phyloP scores from a whole-genome alignment of 2,113 vertebrate genomes.

The Lampris incognitus region DNA sequence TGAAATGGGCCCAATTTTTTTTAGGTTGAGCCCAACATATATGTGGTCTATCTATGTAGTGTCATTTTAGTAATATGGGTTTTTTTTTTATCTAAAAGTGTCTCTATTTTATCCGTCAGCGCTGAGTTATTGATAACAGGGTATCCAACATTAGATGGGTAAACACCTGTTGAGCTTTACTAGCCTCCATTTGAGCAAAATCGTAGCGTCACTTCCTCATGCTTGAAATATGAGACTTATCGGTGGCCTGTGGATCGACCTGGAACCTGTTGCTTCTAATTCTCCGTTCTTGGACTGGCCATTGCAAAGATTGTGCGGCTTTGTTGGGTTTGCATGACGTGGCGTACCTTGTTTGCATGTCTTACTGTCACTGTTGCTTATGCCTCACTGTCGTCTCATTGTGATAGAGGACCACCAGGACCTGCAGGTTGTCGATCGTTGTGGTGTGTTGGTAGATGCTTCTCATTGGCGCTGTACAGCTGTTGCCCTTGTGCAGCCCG shows the following conservation, averaged over 20 bases:
- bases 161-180: neutral
- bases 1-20: too few relatives aligned
- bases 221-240: slow-evolving; percentile 86
- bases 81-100: neutral
- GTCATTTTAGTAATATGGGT: neutral
- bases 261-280: slow-evolving; percentile 46
- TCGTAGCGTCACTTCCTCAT: slow-evolving; percentile 81
- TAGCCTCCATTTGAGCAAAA: slow-evolving; percentile 1
- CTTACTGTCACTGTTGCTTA: slow-evolving; percentile 65
- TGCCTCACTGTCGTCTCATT: slow-evolving; percentile 62
- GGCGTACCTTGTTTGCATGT: slow-evolving; percentile 72
- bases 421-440: slow-evolving; percentile 45
- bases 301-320: slow-evolving; percentile 84
- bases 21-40: neutral
- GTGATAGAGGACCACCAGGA: slow-evolving; percentile 56
- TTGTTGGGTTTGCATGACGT: slow-evolving; percentile 75
- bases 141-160: too few relatives aligned
- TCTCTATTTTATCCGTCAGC: slow-evolving; percentile 1
- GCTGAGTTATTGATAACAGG: neutral
- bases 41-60: neutral
- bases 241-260: slow-evolving; percentile 19
- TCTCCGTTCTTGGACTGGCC: slow-evolving; percentile 61
- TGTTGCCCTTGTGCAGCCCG: slow-evolving; percentile 44
- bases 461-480: slow-evolving; percentile 49
- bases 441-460: slow-evolving; percentile 62